phyloP scores from a whole-genome alignment of 2,797 vertebrate genomes.

The Myoxocephalus aenaeus region DNA sequence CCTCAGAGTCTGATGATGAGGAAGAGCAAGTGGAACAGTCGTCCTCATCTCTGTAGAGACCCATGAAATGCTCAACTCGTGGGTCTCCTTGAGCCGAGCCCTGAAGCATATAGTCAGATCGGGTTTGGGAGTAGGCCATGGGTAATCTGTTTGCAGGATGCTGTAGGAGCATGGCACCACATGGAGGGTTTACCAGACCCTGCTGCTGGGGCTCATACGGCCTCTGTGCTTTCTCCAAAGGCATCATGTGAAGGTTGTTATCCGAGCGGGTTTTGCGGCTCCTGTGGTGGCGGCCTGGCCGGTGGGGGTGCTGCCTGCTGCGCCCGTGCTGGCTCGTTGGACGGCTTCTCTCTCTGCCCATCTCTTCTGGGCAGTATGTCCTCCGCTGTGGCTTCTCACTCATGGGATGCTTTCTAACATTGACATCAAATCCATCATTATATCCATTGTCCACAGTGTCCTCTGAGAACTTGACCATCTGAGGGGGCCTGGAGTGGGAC shows the following conservation, averaged over 20 bases:
- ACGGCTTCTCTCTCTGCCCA: constrained; percentile 79
- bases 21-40: constrained; percentile 95
- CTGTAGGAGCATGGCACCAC: constrained; percentile 68
- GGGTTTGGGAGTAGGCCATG: constrained; percentile 75
- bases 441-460: constrained; percentile 94
- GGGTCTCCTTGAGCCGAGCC: constrained; percentile 75
- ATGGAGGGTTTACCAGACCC: constrained; percentile 50
- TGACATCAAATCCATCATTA: constrained; percentile 82
- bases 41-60: constrained; percentile 85
- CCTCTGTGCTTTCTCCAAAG: constrained; percentile 85
- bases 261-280: constrained; percentile 94
- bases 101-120: constrained; percentile 87
- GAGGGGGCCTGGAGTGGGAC: constrained; percentile 92
- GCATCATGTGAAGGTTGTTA: constrained; percentile 91
- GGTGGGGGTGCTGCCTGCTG: constrained; percentile 82
- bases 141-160: constrained; percentile 80
- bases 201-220: constrained; percentile 87
- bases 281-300: constrained; percentile 83
- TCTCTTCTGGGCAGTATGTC: constrained; percentile 87
- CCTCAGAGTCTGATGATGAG: constrained; percentile 96
- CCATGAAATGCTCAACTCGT: constrained; percentile 81
- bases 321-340: constrained; percentile 82
- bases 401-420: constrained; percentile 90
- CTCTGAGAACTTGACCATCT: constrained; percentile 94
- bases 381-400: constrained; percentile 92